These are phyloP conservation scores for Botia almorhae DNA, from an alignment of 2,797 vertebrate species.

Conservation along the genomic window DNA sequence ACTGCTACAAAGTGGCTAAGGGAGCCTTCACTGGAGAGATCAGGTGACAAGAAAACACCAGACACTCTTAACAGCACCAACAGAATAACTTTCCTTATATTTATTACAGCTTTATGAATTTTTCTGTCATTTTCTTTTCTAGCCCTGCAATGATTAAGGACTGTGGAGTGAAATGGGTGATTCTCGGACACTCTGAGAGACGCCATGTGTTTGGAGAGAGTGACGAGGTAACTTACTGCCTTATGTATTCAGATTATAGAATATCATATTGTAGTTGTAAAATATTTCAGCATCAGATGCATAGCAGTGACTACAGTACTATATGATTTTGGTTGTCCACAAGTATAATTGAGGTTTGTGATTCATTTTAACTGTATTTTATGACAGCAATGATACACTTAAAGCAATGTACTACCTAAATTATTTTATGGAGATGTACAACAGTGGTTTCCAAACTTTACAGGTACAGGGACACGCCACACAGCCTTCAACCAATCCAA, in stretches of 20 bases:
- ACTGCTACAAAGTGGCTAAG: constrained; percentile 96
- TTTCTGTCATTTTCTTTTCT: not conserved
- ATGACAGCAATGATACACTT: no score
- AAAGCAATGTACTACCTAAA: no score
- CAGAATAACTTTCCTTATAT: not conserved
- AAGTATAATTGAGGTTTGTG: not conserved
- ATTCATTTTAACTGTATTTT: not conserved
- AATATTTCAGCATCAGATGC: not conserved
- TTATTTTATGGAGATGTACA: no score
- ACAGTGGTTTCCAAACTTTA: no score
- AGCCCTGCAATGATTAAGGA: constrained; percentile 99
- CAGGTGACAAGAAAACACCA: constrained; percentile 76
- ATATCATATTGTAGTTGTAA: not conserved
- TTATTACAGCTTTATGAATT: no score
- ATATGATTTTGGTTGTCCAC: not conserved
- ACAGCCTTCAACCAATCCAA: no score
- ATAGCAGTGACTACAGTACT: not conserved
- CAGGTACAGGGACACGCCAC: no score
- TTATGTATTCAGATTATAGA: not conserved
- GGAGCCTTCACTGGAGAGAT: constrained; percentile 98
- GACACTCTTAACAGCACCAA: no score
- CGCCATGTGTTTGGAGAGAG: constrained; percentile 96
- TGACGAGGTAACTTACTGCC: constrained; percentile 86
- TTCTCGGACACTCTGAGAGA: constrained; percentile 95
- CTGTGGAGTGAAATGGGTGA: constrained; percentile 91